These are phyloP conservation scores for Zonotrichia leucophrys DNA, from an alignment of 2,113 vertebrate genomes.

Conservation along the genomic window DNA sequence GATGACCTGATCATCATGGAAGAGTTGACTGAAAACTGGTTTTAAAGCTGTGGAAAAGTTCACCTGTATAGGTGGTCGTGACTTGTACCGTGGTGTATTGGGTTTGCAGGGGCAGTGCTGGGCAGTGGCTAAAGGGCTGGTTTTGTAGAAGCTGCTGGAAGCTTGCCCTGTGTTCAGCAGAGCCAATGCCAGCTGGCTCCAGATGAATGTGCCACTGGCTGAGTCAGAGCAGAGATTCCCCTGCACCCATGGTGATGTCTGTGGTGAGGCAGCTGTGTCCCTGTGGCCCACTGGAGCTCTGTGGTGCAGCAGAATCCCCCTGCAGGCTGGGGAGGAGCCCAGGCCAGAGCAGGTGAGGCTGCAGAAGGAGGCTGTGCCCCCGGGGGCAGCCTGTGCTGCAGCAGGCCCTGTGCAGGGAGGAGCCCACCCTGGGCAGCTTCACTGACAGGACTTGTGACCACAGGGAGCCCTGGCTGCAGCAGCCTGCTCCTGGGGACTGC, in stretches of 20 bases:
- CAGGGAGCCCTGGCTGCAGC: background rate
- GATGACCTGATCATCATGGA: background rate
- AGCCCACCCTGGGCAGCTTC: background rate
- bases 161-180: background rate
- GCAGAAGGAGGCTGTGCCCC: background rate
- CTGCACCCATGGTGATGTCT: background rate
- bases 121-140: background rate
- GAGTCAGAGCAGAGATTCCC: background rate
- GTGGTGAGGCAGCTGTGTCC: background rate
- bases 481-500: background rate
- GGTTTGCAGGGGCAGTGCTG: background rate
- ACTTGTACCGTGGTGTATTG: background rate
- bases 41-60: background rate
- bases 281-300: background rate
- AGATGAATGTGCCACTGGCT: background rate
- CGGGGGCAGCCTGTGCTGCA: background rate
- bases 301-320: background rate
- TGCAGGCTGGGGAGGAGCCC: background rate
- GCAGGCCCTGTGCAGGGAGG: background rate
- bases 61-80: fast-evolving
- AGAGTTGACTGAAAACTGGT: background rate
- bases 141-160: background rate
- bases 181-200: background rate
- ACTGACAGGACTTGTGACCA: background rate
- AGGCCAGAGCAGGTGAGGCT: background rate